Base-by-base conservation (phyloP, 2,113 vertebrate species). In the Vulpes lagopus region DNA sequence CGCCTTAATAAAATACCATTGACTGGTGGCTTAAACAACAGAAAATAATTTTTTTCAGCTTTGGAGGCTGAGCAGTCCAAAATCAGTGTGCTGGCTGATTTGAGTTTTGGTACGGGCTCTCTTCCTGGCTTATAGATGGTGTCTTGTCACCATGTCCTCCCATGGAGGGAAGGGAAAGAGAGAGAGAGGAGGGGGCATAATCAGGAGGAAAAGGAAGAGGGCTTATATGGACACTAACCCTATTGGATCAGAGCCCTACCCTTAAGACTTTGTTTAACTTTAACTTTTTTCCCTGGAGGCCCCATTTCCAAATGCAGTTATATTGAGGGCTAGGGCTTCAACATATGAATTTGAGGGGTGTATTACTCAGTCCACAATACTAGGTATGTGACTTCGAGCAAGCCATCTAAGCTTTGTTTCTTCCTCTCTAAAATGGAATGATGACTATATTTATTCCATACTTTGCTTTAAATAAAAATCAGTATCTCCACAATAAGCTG, bases 201-300 rank as follows among this genome's bases (percentile, higher is more conserved):
- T 17, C 43, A 30, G 30, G 51, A 12, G 38, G 59, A 27, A 49
- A 38, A 51, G 27, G 17, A 82, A 59, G 30, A 83, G 55, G n/a
- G n/a, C 83, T 81, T 71, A 55, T 27, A 73, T 73, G 49, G 83
- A 92, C 64, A 73, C 89, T 74, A 73, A 83, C 71, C 30, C 22
- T 65, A 49, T 25, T 60, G 49, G 23, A 57, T 60, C n/a, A 38
- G 60, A 55, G 35, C 23, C 78, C 59, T 53, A 89, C 8, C 51
- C 57, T 83, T 76, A 82, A 78, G 51, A 67, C 20, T 53, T 93
- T 25, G 23, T 64, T 94, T 89, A 89, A 74, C 32, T 89, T 81
- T 60, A 64, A 57, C 57, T 74, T 23, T 59, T 19, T 93, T 89
- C 59, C 59, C 73, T 60, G 19, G 23, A 78, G 32, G 9, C 23